phyloP scores from a whole-genome alignment of 92 coral and sea anemone genomes.

The Parazoanthus darwini region DNA sequence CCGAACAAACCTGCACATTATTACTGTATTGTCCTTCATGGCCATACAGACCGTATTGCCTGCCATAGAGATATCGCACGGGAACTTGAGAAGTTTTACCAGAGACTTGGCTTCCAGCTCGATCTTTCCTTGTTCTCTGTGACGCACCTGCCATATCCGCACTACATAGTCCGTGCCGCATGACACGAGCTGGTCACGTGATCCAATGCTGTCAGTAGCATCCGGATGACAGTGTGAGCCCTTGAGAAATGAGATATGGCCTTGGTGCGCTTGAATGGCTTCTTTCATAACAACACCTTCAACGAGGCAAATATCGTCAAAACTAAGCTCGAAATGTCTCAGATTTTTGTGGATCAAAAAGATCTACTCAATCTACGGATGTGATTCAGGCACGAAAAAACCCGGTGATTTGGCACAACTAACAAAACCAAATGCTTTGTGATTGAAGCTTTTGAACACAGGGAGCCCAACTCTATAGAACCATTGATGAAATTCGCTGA shows the following conservation, averaged over 20 bases:
- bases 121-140: conserved; percentile 39
- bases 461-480: no score
- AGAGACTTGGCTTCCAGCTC: conserved; percentile 71
- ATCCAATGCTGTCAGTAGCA: conserved; percentile 56
- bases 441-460: no score
- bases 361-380: neutral
- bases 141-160: conserved; percentile 81
- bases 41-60: conserved; percentile 85
- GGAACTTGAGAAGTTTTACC: conserved; percentile 73
- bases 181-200: conserved; percentile 83
- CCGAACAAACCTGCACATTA: conserved; percentile 72
- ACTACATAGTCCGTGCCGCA: conserved; percentile 84
- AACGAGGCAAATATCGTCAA: neutral
- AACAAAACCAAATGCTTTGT: no score
- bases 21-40: conserved; percentile 73
- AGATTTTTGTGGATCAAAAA: neutral
- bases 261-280: conserved; percentile 90
- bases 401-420: no score
- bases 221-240: conserved; percentile 61
- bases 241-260: conserved; percentile 75
- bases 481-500: no score
- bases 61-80: conserved; percentile 78
- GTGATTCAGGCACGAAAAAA: no score
- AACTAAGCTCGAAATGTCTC: neutral
- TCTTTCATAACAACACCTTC: conserved; percentile 80